Base-by-base conservation (phyloP, 2,113 vertebrate genomes). In the Melanocharis versteri region DNA sequence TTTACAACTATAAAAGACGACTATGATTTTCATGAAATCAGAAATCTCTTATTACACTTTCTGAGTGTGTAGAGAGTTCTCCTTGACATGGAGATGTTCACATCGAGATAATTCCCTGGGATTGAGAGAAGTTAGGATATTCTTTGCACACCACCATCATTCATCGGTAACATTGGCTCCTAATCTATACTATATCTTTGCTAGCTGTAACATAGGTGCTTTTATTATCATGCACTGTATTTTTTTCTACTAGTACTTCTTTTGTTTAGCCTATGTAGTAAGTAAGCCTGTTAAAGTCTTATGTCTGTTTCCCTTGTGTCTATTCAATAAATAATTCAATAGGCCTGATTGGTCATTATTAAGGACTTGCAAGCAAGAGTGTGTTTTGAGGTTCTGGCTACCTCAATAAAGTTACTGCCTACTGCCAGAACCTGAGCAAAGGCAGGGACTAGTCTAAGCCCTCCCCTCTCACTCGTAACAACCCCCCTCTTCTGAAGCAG, bases 61-160 rank as follows among this genome's bases (percentile, higher is more conserved):
- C 28, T 47, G n/a, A 47, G 13, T 39, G 26, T 35, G 26, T 31
- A 61, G 37, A 58, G 15, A 21, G 12, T 26, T 60, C 37, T 70
- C 30, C 30, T 35, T 1, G 1, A 30, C 1, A 2, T 24, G 45
- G 37, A 31, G 37, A 35, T 1, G 0, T 44, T 61, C 21, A 35
- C 26, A 61, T 44, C 0, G 0, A 42, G 80, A 42, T 51, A 42
- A 10, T 35, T 26, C 13, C 19, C 37, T 16, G 10, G 20, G 31
- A 71, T 2, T 44, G 20, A 61, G 37, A 24, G 37, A 15, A 60
- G 51, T 51, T 28, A 70, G 37, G 8, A 82, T 44, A 42, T 10
- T 56, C 40, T 62, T 33, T 70, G 54, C 45, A 42, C 24, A 30
- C 26, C 31, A 42, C 45, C 31, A 24, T 30, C 20, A 26, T 61